These are phyloP conservation scores for Xenotilapia flavipinnis DNA, from an alignment of 2,113 vertebrate species.

Conservation along the genomic window DNA sequence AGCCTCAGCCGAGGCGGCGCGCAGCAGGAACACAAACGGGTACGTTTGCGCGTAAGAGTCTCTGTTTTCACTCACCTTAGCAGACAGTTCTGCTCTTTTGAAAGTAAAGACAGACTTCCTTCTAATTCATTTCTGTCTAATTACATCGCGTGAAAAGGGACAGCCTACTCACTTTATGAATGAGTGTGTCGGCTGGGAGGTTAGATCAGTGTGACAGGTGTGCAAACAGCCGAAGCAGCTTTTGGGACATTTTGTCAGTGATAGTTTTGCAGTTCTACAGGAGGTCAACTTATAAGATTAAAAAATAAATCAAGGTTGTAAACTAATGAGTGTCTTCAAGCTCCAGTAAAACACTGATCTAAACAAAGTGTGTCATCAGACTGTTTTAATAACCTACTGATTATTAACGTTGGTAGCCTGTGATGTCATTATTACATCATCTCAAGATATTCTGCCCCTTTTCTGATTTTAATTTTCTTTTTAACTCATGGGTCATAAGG, in stretches of 20 bases:
- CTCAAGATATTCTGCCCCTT: background rate
- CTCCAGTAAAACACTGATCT: background rate
- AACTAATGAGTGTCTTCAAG: background rate
- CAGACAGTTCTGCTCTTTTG: background rate
- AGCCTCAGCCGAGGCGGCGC: constrained; percentile 19
- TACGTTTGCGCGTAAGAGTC: background rate
- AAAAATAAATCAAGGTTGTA: background rate
- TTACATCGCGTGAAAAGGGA: background rate
- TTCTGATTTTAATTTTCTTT: background rate
- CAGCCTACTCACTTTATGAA: background rate
- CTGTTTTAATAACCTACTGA: background rate
- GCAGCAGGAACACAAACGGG: constrained; percentile 51
- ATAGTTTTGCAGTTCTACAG: background rate
- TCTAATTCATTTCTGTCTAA: background rate
- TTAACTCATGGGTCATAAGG: background rate
- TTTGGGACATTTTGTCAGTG: background rate
- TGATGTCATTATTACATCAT: background rate
- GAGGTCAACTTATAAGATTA: background rate
- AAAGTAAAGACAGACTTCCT: background rate
- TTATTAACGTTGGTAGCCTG: background rate
- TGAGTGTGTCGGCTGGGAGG: background rate
- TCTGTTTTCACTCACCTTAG: background rate
- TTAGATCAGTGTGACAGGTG: background rate
- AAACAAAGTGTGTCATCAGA: background rate
- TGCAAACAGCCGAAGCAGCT: background rate